A percentile compares a stretch with the other conserved stretches of the same genome.
phyloP scores from a whole-genome alignment of 2,797 vertebrate species.

The Chiloscyllium punctatum region DNA sequence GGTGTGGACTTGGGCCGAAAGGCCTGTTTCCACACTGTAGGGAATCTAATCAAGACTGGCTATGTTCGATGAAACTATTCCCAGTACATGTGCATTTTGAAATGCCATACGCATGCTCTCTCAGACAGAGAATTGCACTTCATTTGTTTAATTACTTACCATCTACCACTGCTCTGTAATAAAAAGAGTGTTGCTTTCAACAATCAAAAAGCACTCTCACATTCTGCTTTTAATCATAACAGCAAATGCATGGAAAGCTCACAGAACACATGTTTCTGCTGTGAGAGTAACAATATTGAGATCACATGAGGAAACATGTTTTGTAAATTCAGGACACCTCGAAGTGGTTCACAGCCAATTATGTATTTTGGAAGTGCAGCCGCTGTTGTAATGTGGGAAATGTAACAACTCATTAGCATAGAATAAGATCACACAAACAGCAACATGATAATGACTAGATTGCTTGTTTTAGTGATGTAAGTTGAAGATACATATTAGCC shows the following conservation, averaged over 20 bases:
- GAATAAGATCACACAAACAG: background rate
- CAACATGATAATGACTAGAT: background rate
- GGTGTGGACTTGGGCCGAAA: too few species aligned
- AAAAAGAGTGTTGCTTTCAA: background rate
- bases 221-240: background rate
- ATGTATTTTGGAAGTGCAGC: background rate
- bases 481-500: background rate
- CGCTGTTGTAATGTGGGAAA: background rate
- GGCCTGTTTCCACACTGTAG: too few species aligned
- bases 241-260: background rate
- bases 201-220: background rate
- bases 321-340: background rate
- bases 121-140: background rate
- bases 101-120: background rate
- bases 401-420: background rate
- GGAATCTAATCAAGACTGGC: too few species aligned
- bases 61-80: background rate
- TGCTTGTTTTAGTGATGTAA: background rate
- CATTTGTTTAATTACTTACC: background rate
- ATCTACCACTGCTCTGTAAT: background rate
- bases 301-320: background rate
- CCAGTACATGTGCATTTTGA: background rate
- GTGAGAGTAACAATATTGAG: background rate
- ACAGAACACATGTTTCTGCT: background rate
- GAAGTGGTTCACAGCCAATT: background rate